Conservation (phyloP, 2,113 vertebrate genomes). For the Peromyscus polionotus region DNA sequence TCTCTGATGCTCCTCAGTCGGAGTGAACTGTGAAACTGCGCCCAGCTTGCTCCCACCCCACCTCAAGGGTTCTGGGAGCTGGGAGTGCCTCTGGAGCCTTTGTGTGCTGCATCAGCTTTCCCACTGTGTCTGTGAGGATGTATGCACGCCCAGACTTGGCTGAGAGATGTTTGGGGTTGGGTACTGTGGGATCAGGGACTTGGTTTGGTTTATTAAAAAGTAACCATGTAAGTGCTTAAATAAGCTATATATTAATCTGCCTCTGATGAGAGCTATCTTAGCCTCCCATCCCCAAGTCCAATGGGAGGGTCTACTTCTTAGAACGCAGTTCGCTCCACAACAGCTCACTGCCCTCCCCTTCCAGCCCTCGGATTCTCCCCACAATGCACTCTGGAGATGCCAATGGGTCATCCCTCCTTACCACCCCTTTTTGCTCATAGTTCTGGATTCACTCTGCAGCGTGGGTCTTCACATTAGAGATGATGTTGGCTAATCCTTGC, state of each 20-base stretch:
- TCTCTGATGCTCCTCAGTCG: conserved; percentile 75
- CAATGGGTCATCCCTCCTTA: background rate
- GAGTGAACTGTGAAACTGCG: conserved; percentile 83
- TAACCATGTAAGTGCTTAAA: conserved; percentile 71
- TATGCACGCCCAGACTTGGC: conserved; percentile 68
- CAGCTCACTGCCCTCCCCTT: background rate
- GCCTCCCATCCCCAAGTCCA: conserved; percentile 68
- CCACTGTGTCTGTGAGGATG: conserved; percentile 77
- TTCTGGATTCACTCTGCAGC: conserved; percentile 53
- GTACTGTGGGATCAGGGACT: conserved; percentile 26
- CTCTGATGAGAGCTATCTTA: conserved; percentile 63
- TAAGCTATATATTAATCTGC: conserved; percentile 79
- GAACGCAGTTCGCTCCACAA: conserved; percentile 62
- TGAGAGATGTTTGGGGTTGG: conserved; percentile 6
- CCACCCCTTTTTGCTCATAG: background rate
- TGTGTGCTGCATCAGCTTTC: conserved; percentile 88
- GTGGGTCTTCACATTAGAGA: conserved; percentile 87
- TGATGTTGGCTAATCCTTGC: conserved; percentile 65
- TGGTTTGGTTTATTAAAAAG: conserved; percentile 73
- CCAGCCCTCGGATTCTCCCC: background rate
- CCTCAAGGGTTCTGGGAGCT: conserved; percentile 21
- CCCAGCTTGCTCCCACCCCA: conserved; percentile 83
- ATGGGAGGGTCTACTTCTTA: conserved; percentile 78
- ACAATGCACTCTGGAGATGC: conserved; percentile 56
- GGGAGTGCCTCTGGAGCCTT: conserved; percentile 71